phyloP scores from a whole-genome alignment of 2,113 vertebrate species.

The Vicugna pacos region DNA sequence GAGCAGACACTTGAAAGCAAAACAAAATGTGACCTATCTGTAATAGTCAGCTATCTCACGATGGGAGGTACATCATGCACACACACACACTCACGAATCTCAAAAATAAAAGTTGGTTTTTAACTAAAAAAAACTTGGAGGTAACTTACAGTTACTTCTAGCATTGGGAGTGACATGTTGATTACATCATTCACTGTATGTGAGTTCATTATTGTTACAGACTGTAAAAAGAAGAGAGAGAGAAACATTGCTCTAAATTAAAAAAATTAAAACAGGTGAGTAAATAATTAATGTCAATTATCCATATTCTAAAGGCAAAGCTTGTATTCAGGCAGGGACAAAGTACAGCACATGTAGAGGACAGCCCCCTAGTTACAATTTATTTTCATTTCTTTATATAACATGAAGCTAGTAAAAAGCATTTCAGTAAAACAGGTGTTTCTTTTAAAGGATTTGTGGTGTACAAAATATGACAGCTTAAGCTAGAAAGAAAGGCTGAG shows the following conservation, averaged over 20 bases:
- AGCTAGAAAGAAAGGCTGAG: not conserved
- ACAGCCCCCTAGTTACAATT: not conserved
- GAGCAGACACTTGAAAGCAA: not conserved
- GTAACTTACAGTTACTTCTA: constrained; percentile 88
- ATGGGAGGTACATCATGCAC: not conserved
- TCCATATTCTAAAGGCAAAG: not conserved
- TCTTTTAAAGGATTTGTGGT: not conserved
- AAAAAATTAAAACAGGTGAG: not conserved
- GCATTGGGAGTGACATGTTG: constrained; percentile 90
- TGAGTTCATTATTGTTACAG: constrained; percentile 91
- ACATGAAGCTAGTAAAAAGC: not conserved
- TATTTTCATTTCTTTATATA: constrained; percentile 16
- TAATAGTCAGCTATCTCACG: not conserved
- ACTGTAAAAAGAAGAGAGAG: constrained; percentile 81
- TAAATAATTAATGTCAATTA: not conserved
- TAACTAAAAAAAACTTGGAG: not conserved
- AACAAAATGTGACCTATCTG: not conserved
- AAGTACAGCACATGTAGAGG: not conserved
- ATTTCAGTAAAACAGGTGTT: not conserved
- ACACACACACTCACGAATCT: not conserved
- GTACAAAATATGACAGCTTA: not conserved
- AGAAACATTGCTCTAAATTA: constrained; percentile 45
- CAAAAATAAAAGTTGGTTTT: not conserved
- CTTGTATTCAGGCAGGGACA: not conserved
- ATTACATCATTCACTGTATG: constrained; percentile 92